These are phyloP conservation scores for Drosophila silvestris DNA, from an alignment of 2,888 invertebrate genomes.

Conservation along the genomic window DNA sequence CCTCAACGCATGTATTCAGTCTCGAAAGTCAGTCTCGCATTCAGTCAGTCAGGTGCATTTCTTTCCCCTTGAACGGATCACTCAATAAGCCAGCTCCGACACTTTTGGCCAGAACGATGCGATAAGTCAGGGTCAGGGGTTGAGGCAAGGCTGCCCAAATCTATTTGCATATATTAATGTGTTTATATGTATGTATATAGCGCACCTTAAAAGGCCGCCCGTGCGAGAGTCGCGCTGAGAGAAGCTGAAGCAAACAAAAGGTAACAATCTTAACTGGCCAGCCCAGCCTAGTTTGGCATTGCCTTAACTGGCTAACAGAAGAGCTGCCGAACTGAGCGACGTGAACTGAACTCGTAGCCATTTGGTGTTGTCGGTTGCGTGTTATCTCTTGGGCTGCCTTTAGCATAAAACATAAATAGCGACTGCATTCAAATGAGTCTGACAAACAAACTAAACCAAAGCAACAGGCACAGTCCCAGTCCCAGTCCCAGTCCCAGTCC, in stretches of 20 bases:
- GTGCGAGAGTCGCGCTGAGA: conserved; percentile 15
- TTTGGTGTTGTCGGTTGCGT: conserved; percentile 60
- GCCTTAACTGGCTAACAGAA: conserved; percentile 46
- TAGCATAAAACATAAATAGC: conserved; percentile 81
- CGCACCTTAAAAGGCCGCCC: conserved; percentile 57
- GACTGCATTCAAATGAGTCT: conserved; percentile 81
- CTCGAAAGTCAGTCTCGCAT: background rate
- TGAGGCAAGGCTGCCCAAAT: conserved; percentile 20
- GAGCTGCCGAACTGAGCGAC: conserved; percentile 13
- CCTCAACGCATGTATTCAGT: conserved; percentile 6
- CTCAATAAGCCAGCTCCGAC: conserved; percentile 63
- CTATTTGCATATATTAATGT: conserved; percentile 61
- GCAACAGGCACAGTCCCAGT: conserved; percentile 39
- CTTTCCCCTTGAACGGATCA: conserved; percentile 56
- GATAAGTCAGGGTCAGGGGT: conserved; percentile 24
- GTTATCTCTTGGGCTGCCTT: conserved; percentile 69
- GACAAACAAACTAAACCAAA: conserved; percentile 73
- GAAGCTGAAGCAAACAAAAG: conserved; percentile 45
- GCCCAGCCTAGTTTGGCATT: conserved; percentile 42
- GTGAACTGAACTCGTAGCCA: conserved; percentile 28
- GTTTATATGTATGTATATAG: conserved; percentile 40
- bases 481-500: background rate
- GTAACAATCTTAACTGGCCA: conserved; percentile 50
- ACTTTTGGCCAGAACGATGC: conserved; percentile 23
- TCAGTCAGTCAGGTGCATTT: conserved; percentile 4